Evolutionary conservation across 2,113 vertebrate genomes (phyloP).

Genomic region (Lynx canadensis): DNA sequence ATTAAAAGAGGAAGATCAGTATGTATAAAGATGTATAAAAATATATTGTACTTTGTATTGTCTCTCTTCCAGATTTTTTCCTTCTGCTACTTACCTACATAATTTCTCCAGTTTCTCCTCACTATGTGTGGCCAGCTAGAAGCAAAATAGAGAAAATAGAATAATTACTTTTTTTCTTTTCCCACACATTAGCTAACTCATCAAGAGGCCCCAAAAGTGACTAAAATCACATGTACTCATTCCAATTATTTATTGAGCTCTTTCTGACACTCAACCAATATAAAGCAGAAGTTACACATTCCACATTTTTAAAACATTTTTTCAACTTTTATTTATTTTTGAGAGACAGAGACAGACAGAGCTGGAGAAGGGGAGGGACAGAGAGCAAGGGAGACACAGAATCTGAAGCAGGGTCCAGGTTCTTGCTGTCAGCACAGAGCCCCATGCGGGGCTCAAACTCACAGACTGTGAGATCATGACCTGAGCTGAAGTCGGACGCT

Average conservation of each 20-base stretch:
- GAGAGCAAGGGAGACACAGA: no score
- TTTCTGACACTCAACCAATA: background rate
- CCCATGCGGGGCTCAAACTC: fast-evolving
- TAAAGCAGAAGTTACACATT: background rate
- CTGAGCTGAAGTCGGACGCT: no score
- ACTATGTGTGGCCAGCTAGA: background rate
- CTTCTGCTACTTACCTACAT: background rate
- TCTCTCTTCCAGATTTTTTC: background rate
- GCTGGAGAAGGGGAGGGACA: no score
- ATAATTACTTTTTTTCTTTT: background rate
- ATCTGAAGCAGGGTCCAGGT: no score
- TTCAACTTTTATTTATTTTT: no score
- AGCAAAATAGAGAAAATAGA: background rate
- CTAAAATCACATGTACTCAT: background rate
- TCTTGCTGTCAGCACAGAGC: no score
- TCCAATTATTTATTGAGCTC: background rate
- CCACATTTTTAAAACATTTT: background rate
- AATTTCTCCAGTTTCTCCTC: background rate
- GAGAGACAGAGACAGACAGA: no score
- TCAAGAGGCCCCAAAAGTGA: background rate
- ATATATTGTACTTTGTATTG: background rate
- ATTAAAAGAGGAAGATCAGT: background rate
- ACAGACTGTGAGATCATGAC: no score
- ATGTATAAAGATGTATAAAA: background rate
- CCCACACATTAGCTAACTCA: background rate